Base-by-base conservation (phyloP, 64 coral and sea anemone species). In the Montipora foliosa region DNA sequence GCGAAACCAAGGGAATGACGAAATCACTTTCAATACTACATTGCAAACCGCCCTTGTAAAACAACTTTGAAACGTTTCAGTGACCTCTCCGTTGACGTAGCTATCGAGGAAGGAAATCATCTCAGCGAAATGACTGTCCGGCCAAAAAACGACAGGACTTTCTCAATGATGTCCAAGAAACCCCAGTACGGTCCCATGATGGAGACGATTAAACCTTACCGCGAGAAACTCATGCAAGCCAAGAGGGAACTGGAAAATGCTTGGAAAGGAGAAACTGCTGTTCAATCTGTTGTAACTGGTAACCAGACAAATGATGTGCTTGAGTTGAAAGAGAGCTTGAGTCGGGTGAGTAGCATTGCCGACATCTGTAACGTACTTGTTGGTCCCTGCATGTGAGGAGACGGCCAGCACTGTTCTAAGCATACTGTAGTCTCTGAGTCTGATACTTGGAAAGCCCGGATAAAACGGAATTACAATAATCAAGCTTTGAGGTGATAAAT, bases 51-150 rank as follows among this genome's bases (percentile, higher is more conserved):
- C 37, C 37, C 37, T 37, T 37, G 37, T 37, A 37, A 37, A 37
- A 37, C 37, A 37, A 57, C 53, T 57, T 57, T 57, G 53, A 6
- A 6, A 10, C 58, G 74, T 87, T 79, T 29, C 25, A 98, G 96
- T 79, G 81, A 89, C 17, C 49, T 98, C n/a, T 95, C 88, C 61
- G 60, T 98, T 8, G 89, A 98, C 78, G 93, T 89, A 64, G 96
- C 96, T 11, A 80, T 92, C 5, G 94, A 79, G 60, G 93, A 98
- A 67, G 89, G 82, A 0, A 85, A 98, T 3, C 83, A 87, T 57
- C 57, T 98, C 5, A 51, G 91, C 1, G 89, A 98, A 45, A 88
- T 67, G 78, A 79, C 87, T 0, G 25, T 78, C 44, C 91, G 87
- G 58, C 96, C 96, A 13, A 47, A 92, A 19, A 49, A 55, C 5